Conservation (phyloP, 2,113 vertebrate species). For the Ameiurus melas region DNA sequence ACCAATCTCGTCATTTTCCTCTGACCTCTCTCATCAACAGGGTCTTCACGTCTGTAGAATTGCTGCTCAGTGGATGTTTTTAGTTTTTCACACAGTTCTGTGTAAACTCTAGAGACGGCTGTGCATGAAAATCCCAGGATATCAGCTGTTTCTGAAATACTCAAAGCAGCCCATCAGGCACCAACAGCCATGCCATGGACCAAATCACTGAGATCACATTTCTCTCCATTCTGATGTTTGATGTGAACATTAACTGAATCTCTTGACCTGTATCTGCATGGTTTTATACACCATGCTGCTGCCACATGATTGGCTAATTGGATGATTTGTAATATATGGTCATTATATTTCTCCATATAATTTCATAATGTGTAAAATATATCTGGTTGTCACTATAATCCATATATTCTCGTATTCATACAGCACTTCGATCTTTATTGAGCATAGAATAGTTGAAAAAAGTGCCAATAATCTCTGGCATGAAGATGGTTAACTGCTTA, state of each 20-base stretch:
- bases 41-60: not conserved
- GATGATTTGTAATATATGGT: not conserved
- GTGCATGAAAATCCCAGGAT: not conserved
- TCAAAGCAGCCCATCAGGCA: not conserved
- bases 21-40: not conserved
- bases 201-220: not conserved
- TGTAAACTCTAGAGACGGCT: not conserved
- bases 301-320: not conserved
- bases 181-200: not conserved
- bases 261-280: not conserved
- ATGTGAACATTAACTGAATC: not conserved
- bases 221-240: not conserved
- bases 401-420: not conserved
- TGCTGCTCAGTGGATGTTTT: not conserved
- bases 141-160: not conserved
- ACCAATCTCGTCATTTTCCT: not conserved
- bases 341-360: not conserved
- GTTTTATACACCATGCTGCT: not conserved
- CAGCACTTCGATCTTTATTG: not conserved
- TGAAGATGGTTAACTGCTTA: slow-evolving; percentile 23
- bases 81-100: not conserved
- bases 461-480: slow-evolving; percentile 13
- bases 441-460: slow-evolving; percentile 3
- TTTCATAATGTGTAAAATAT: not conserved
- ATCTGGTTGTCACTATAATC: not conserved